These are phyloP conservation scores for Chloropsis cyanopogon DNA, from an alignment of 2,113 vertebrate species.

Conservation along the genomic window DNA sequence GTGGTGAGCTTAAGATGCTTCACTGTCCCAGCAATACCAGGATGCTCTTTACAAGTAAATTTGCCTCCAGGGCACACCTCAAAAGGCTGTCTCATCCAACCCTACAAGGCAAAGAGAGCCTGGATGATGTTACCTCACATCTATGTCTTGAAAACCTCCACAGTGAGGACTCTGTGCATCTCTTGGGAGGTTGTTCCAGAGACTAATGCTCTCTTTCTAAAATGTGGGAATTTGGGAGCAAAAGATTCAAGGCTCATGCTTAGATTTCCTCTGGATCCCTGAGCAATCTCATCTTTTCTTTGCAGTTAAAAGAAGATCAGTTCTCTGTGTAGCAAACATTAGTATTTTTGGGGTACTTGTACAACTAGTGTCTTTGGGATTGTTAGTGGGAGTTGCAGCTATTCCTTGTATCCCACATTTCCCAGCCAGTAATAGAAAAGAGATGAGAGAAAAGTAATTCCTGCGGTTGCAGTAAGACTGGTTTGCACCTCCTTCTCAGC, in stretches of 20 bases:
- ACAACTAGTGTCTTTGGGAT: not conserved
- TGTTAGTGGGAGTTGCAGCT: not conserved
- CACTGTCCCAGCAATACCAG: not conserved
- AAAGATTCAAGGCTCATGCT: not conserved
- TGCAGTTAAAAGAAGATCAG: not conserved
- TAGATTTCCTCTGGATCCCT: not conserved
- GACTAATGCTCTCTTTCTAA: not conserved
- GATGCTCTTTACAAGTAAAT: not conserved
- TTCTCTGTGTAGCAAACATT: not conserved
- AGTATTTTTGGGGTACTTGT: not conserved
- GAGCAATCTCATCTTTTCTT: not conserved
- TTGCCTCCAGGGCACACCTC: not conserved
- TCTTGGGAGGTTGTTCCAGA: not conserved
- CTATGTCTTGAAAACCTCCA: not conserved
- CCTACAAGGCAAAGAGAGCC: not conserved
- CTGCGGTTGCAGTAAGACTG: not conserved
- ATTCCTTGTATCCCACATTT: not conserved
- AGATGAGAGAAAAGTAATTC: not conserved
- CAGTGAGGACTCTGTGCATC: fast-evolving
- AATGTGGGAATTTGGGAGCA: not conserved
- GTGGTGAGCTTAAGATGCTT: not conserved
- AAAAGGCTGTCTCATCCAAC: not conserved
- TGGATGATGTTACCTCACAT: not conserved
- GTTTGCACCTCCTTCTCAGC: not conserved
- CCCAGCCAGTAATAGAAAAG: not conserved